Base-by-base conservation (phyloP, 2,888 invertebrate species). In the Mythimna ferrago region DNA sequence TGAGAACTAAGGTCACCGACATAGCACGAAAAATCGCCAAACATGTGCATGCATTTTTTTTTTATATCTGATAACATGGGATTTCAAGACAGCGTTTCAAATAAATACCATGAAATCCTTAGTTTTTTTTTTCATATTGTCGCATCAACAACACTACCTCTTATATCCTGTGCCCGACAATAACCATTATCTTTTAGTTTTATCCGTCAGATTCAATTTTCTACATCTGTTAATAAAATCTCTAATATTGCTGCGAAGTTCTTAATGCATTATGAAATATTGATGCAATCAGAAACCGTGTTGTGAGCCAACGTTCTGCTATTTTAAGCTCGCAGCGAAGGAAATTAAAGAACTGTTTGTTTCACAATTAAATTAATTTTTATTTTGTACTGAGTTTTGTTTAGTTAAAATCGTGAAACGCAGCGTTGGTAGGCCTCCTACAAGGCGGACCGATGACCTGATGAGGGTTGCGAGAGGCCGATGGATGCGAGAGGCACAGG, bases 141-240 rank as follows among this genome's bases (percentile, higher is more conserved):
- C 9, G 16, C 35, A n/a, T 32, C n/a, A 51, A 38, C 35, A 38
- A 35, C 19, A 21, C 41, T 14, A 4, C 5, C 48, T 66, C 26
- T 60, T 71, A 83, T 78, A 83, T 80, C 76, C 66, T 67, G 67
- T 10, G 51, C 51, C 38, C 16, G 32, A 32, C n/a, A 53, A 64
- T 41, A 48, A 21, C 26, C 2, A 60, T 73, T 76, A 72, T 54
- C 54, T 56, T 62, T 4, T 10, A 74, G 38, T 48, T 68, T 63
- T 41, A 67, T 57, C 48, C 71, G 60, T 63, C 56, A 41, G 56
- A 68, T 70, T 74, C 66, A 76, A 84, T 83, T 80, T 86, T 68
- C 78, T 75, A 56, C 62, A 62, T 71, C 67, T 51, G 78, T 76
- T 72, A 73, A 83, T 77, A 72, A 73, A 62, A 73, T 21, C 32